Base-by-base conservation (phyloP, 2,888 invertebrate species). In the Pseudococcus longispinus region DNA sequence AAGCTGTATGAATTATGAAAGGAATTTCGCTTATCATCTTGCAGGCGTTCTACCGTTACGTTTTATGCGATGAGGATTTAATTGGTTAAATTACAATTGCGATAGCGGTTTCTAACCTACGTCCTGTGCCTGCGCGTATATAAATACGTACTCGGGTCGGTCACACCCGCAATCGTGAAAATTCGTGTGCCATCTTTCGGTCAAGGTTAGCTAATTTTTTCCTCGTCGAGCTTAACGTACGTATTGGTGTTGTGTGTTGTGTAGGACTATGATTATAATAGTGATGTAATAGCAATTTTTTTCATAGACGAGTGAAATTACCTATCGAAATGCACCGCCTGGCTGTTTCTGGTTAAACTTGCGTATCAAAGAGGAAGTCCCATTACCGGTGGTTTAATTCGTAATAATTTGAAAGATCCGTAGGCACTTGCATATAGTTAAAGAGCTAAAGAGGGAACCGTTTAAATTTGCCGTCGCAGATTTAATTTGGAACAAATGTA, bases 211-310 rank as follows among this genome's bases (percentile, higher is more conserved):
- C 70, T 70, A 70, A 70, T 70, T 70, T 70, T 70, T 60, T 20
- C 55, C 60, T 60, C 1, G 18, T 70, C 8, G 15, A 70, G 29
- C 29, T 29, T n/a, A 29, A 70, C 6, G 70, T 70, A 29, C 15
- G 2, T 65, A 23, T 20, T 4, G n/a, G 60, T 60, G 20, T 20
- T 26, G 26, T 65, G 26, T 65, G 26, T 26, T 65, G 26, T 65
- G 13, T 70, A n/a, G n/a, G n/a, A 70, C 70, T 70, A 29, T 70
- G 70, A 70, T 70, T 70, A 70, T 70, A 29, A 5, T 20, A 60
- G 60, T 70, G 70, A 70, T 70, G 70, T 70, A 70, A 70, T 70
- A 70, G 70, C 29, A 70, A 70, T 70, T 70, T 70, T 65, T 29
- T 29, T 70, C 70, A 29, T 70, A 15, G 70, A 70, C 70, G 29